phyloP scores from a whole-genome alignment of 2,797 vertebrate species.

The Myotis vivesi region DNA sequence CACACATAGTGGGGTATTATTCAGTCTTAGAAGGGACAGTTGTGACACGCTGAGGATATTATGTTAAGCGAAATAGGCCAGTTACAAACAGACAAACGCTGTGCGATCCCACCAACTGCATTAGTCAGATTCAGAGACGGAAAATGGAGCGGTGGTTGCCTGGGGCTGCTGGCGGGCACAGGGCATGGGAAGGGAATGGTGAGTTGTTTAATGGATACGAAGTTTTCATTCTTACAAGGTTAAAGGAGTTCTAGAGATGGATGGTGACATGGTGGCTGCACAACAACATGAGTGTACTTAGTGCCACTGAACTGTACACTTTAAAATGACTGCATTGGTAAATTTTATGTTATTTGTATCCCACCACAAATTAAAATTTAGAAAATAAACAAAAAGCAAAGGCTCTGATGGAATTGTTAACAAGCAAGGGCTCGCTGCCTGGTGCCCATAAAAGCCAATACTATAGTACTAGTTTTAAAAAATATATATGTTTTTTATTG shows the following conservation, averaged over 20 bases:
- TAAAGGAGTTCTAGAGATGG: neutral
- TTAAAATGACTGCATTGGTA: neutral
- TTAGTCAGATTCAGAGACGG: neutral
- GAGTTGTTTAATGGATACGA: neutral
- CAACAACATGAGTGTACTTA: neutral
- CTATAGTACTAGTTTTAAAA: neutral
- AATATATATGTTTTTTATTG: no score
- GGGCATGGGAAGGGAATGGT: neutral
- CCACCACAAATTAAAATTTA: neutral
- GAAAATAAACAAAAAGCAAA: neutral
- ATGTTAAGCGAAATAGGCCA: neutral
- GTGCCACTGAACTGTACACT: neutral
- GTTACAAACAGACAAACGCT: neutral
- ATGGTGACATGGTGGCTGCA: fast-evolving
- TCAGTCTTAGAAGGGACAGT: neutral
- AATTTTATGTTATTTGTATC: neutral
- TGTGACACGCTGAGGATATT: neutral
- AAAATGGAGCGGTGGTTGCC: neutral
- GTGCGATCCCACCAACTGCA: neutral
- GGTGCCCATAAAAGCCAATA: neutral
- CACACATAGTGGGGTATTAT: neutral
- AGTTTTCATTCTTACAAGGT: neutral
- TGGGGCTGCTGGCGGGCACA: neutral
- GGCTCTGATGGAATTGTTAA: neutral
- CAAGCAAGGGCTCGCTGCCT: neutral